A percentile compares a stretch with the other conserved stretches of the same genome.
Conservation (phyloP, 2,113 vertebrate genomes). For the Saimiri boliviensis region DNA sequence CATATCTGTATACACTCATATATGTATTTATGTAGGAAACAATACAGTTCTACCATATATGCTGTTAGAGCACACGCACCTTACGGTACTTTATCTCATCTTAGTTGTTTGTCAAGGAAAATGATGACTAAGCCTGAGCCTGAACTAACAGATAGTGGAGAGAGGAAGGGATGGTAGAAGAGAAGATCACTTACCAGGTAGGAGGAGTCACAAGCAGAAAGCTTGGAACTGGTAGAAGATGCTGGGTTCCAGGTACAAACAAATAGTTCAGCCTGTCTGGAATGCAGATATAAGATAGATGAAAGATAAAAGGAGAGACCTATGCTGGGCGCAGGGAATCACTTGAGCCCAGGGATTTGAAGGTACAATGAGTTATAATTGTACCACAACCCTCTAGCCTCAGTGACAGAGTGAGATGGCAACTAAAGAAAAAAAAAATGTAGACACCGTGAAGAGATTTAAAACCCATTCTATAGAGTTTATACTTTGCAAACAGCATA, state of each 20-base stretch:
- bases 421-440: no score
- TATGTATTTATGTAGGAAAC: background rate
- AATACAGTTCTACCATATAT: fast-evolving
- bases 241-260: background rate
- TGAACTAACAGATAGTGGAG: background rate
- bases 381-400: no score
- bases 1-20: no score
- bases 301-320: fast-evolving
- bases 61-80: fast-evolving
- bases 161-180: fast-evolving
- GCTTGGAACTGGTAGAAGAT: background rate
- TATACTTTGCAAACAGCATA: background rate
- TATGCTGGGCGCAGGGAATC: no score
- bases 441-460: no score
- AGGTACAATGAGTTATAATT: no score
- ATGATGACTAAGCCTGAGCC: background rate
- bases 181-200: background rate
- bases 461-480: fast-evolving
- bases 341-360: no score
- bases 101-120: background rate
- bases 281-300: no score
- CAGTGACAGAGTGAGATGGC: no score
- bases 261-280: background rate
- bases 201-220: background rate
- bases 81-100: background rate